phyloP scores from a whole-genome alignment of 1,140 invertebrate genomes.

The Glossosoma conforme region DNA sequence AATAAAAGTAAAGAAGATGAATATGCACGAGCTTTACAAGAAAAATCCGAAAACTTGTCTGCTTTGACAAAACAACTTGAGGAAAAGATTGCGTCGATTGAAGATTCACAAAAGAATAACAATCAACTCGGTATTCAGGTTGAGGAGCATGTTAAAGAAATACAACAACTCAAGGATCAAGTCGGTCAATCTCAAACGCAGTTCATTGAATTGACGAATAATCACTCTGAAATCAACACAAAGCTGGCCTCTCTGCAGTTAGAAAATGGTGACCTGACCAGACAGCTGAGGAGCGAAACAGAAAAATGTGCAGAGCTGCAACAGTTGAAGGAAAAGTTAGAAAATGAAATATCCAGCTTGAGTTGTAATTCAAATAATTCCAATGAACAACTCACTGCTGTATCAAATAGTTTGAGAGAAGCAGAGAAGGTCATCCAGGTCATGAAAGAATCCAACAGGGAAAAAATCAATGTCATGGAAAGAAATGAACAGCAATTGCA shows the following conservation, averaged over 20 bases:
- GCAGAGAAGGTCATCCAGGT: conserved; percentile 46
- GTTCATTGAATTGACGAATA: conserved; percentile 36
- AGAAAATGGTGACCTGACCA: conserved; percentile 44
- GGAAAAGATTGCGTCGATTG: conserved; percentile 44
- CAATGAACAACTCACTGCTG: conserved; percentile 46
- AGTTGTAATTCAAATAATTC: conserved; percentile 45
- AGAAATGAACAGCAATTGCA: conserved; percentile 47
- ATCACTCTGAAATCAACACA: conserved; percentile 16
- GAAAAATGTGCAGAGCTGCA: conserved; percentile 45
- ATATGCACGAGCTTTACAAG: conserved; percentile 45
- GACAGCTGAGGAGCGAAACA: conserved; percentile 38
- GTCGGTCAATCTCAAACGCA: conserved; percentile 38
- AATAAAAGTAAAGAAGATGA: conserved; percentile 46
- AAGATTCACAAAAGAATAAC: conserved; percentile 46
- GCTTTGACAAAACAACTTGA: conserved; percentile 45
- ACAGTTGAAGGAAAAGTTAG: conserved; percentile 46
- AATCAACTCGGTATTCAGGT: conserved; percentile 42
- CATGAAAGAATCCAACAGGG: conserved; percentile 44
- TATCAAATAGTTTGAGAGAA: conserved; percentile 45
- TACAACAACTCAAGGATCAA: conserved; percentile 42
- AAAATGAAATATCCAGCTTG: conserved; percentile 44
- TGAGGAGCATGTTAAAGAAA: conserved; percentile 40
- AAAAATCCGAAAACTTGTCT: conserved; percentile 45
- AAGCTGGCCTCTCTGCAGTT: conserved; percentile 34
- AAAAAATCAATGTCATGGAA: conserved; percentile 40